Evolutionary conservation across 2,888 invertebrate species (phyloP).

Genomic region (Dryomyza anilis): DNA sequence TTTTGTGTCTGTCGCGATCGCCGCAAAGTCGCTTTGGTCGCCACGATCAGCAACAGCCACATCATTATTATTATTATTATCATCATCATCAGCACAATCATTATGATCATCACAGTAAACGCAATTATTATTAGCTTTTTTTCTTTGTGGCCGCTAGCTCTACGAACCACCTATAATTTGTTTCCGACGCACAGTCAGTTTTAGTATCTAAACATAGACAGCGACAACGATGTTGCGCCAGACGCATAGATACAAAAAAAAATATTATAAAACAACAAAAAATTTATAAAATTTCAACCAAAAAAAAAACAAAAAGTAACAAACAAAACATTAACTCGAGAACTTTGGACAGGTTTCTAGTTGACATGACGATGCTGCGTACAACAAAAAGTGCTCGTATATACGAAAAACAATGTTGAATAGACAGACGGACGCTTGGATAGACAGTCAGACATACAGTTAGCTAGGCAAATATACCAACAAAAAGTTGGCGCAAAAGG

Average conservation of each 20-base stretch:
- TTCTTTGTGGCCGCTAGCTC: neutral
- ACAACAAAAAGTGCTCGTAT: no score
- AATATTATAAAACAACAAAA: neutral
- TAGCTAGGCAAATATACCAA: no score
- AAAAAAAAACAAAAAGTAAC: neutral
- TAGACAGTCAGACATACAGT: neutral
- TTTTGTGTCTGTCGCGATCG: neutral
- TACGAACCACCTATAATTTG: conserved; percentile 17
- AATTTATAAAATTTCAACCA: neutral
- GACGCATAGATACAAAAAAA: neutral
- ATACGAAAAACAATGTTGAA: neutral
- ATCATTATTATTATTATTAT: no score
- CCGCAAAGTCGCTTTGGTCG: neutral
- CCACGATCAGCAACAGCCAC: no score
- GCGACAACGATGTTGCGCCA: neutral
- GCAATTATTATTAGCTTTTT: conserved; percentile 25
- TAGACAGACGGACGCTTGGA: neutral
- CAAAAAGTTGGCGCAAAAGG: no score
- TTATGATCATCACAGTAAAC: neutral
- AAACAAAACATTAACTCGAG: neutral
- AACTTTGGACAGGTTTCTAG: no score
- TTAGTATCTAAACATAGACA: neutral
- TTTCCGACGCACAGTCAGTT: conserved; percentile 16
- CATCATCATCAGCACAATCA: neutral
- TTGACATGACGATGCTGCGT: no score